Base-by-base conservation (phyloP, 2,888 invertebrate genomes). In the Pyrochroa serraticornis region DNA sequence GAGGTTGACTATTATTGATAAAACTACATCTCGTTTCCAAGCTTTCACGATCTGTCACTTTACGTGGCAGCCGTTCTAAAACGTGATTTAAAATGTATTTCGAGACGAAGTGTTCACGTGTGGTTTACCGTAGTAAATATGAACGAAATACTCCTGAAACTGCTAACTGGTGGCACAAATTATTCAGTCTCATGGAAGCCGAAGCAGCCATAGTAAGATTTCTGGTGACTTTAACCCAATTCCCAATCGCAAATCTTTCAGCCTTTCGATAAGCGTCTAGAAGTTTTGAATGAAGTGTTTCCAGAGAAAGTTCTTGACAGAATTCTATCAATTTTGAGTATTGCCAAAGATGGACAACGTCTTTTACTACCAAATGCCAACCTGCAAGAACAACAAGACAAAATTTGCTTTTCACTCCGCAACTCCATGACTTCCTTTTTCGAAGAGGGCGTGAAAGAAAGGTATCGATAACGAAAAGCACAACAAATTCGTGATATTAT, bases 121-220 rank as follows among this genome's bases (percentile, higher is more conserved):
- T 50, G 14, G 58, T 72, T 36, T 52, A 39, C 32, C 14, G 46
- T 36, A 67, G 56, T 32, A 69, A 70, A 66, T 70, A 68, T 48
- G 72, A 71, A 38, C 59, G 58, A 2, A 67, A 65, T 45, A 65
- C 65, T 45, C 64, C 69, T 7, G 68, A 69, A 45, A 61, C 65
- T 14, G 51, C 62, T 9, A 58, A 69, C 52, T 77, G 76, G 75
- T 78, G 77, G 77, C 41, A 66, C 30, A 60, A 65, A 38, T 38
- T 75, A 12, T 76, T 77, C 48, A 44, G 67, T 38, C 56, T 61
- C 6, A 60, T 78, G 58, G 78, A 78, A 69, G 62, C 58, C 1
- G 71, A 76, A 47, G 67, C 68, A 8, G 38, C 61, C 22, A 71
- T 75, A 48, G 77, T 77, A 66, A 66, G 70, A 67, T 50, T 33